Conservation (phyloP, 2,888 invertebrate species). For the Glyphotaelius pellucidus region DNA sequence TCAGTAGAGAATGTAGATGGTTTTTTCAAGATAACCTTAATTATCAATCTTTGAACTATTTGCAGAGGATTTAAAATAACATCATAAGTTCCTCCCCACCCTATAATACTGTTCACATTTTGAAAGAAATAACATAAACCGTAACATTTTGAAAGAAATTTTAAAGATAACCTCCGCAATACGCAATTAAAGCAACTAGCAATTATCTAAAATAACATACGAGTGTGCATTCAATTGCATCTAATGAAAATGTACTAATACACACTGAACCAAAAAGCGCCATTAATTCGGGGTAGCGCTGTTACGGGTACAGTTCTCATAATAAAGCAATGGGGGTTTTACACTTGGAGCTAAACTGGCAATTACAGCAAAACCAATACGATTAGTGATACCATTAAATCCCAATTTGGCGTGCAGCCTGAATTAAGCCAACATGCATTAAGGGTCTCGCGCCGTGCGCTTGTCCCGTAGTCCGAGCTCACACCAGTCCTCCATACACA, state of each 20-base stretch:
- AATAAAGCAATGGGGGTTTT: slow-evolving; percentile 23
- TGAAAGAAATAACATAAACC: too few relatives aligned
- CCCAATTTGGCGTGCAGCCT: slow-evolving; percentile 53
- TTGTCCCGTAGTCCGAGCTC: not conserved
- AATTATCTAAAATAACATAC: not conserved
- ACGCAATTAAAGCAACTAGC: not conserved
- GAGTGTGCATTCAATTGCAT: not conserved
- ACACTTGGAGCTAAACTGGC: slow-evolving; percentile 40
- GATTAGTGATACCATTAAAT: slow-evolving; percentile 59
- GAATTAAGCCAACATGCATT: slow-evolving; percentile 52
- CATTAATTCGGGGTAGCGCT: not conserved
- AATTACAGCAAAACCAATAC: slow-evolving; percentile 61
- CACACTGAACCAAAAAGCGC: not conserved
- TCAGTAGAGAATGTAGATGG: too few relatives aligned
- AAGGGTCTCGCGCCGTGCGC: slow-evolving; percentile 40
- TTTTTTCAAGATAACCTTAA: too few relatives aligned
- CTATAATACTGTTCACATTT: too few relatives aligned
- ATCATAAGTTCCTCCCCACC: too few relatives aligned
- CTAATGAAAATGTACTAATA: not conserved
- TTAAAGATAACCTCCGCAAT: not conserved
- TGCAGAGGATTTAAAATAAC: too few relatives aligned
- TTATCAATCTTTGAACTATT: too few relatives aligned
- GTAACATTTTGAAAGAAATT: not conserved
- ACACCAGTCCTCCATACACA: not conserved
- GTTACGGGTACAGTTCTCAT: not conserved